A percentile compares a stretch with the other conserved stretches of the same genome.
Conservation (phyloP, 2,797 vertebrate species). For the Myotis myotis region DNA sequence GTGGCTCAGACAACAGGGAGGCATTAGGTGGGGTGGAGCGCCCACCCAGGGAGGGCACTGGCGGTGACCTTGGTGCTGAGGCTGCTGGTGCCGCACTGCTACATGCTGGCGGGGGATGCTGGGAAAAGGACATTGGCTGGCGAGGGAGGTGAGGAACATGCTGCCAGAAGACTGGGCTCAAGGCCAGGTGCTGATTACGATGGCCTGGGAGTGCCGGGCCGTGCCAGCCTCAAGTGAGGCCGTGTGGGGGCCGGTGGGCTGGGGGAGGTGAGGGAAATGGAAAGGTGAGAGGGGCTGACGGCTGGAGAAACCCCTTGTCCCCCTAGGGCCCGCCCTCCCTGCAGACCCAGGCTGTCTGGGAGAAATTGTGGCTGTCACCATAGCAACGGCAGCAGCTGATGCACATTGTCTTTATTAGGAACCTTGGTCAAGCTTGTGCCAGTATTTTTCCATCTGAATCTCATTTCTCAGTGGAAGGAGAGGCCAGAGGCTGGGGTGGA, state of each 20-base stretch:
- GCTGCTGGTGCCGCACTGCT: not conserved
- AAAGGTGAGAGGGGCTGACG: slow-evolving; percentile 63
- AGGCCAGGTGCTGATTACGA: slow-evolving; percentile 64
- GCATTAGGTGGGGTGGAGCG: not conserved
- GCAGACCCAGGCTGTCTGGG: slow-evolving; percentile 60
- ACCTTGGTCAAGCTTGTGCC: slow-evolving; percentile 5
- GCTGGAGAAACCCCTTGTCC: slow-evolving; percentile 55
- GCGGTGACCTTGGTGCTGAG: slow-evolving; percentile 60
- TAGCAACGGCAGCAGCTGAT: slow-evolving; percentile 86
- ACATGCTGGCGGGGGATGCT: slow-evolving; percentile 17
- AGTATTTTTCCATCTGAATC: slow-evolving; percentile 74
- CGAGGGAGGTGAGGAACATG: slow-evolving; percentile 1
- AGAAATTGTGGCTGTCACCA: slow-evolving; percentile 83
- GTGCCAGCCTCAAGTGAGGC: slow-evolving; percentile 13
- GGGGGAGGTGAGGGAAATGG: not conserved
- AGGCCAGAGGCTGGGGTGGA: not conserved
- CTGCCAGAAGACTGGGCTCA: slow-evolving; percentile 54
- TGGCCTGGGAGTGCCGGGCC: not conserved
- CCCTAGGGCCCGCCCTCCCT: slow-evolving; percentile 61
- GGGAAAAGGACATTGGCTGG: slow-evolving; percentile 52
- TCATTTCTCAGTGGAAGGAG: slow-evolving; percentile 53
- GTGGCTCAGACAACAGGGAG: not conserved
- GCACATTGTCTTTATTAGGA: slow-evolving; percentile 77
- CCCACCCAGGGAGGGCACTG: not conserved
- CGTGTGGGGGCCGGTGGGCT: not conserved